phyloP scores from a whole-genome alignment of 1,140 invertebrate species.

The Hydropsyche tenuis region DNA sequence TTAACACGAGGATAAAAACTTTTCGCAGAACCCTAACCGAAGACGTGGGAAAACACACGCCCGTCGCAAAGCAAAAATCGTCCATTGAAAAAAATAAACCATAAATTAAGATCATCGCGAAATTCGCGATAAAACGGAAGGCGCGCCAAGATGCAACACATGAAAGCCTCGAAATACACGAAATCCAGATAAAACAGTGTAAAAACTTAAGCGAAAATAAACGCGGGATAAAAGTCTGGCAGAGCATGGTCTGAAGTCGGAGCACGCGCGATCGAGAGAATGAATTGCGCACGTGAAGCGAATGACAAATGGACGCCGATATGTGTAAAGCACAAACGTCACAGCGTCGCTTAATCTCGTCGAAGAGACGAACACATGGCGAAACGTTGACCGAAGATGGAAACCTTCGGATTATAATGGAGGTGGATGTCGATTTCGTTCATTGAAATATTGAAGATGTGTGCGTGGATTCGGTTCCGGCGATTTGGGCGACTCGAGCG shows the following conservation, averaged over 20 bases:
- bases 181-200: background rate
- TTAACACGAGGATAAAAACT: too few species aligned
- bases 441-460: too few species aligned
- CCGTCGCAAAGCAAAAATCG: too few species aligned
- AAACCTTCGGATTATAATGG: background rate
- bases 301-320: slow-evolving; percentile 34
- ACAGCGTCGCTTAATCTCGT: background rate
- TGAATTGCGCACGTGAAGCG: slow-evolving; percentile 45
- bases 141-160: background rate
- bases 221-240: background rate
- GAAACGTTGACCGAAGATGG: background rate
- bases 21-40: too few species aligned
- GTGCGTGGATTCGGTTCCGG: too few species aligned
- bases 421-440: too few species aligned
- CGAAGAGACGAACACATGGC: background rate
- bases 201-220: slow-evolving; percentile 1
- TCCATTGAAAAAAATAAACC: too few species aligned
- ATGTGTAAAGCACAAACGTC: slow-evolving; percentile 28
- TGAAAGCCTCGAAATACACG: background rate
- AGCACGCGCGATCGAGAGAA: slow-evolving; percentile 43
- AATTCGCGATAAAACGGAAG: background rate
- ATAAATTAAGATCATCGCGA: too few species aligned
- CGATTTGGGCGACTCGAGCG: too few species aligned
- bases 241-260: slow-evolving; percentile 13
- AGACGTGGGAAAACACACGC: too few species aligned